Evolutionary conservation across 2,888 invertebrate genomes (phyloP), one percentile per base, ranked within the genome.

Genomic region (Galerucella nymphaeae): DNA sequence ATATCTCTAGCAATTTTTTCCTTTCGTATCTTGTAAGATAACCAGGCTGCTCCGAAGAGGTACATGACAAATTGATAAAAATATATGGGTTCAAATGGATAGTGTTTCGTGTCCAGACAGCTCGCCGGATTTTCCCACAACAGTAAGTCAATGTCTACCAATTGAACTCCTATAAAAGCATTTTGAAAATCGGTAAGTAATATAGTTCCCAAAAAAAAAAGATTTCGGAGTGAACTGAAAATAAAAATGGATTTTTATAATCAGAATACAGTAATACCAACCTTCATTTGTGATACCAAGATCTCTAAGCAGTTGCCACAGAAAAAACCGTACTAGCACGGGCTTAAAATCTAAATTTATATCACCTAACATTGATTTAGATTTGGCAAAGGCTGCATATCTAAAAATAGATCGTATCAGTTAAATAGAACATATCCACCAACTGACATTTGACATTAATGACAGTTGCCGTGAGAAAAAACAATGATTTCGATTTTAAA

Each of bases 251-350:
- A 3, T 23, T n/a, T n/a, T n/a, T n/a, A n/a, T n/a, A n/a, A n/a
- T n/a, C n/a, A n/a, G n/a, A n/a, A n/a, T n/a, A 8, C 6, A 8
- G 30, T 30, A 30, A 8, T n/a, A 59, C 59, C 41, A 16, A 62
- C 61, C 61, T 16, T 62, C 87, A 78, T 87, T 88, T 42, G 87
- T 84, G 69, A 91, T 82, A 50, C 87, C 87, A 66, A 90, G 89
- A 79, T 91, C 91, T 72, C 88, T 87, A 83, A 89, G 89, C 30
- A 91, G 84, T 81, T 91, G 91, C 91, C 91, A 91, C 38, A 91
- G 82, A 79, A 88, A 90, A 48, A 91, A 79, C 62, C 90, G 87
- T 73, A 88, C 88, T 78, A 91, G 81, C 41, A 89, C 75, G 0
- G 80, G 78, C 57, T 72, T 75, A 59, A 66, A 71, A 20, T 65